Evolutionary conservation across 2,797 vertebrate genomes (phyloP).

Genomic region (Bovichtus variegatus): DNA sequence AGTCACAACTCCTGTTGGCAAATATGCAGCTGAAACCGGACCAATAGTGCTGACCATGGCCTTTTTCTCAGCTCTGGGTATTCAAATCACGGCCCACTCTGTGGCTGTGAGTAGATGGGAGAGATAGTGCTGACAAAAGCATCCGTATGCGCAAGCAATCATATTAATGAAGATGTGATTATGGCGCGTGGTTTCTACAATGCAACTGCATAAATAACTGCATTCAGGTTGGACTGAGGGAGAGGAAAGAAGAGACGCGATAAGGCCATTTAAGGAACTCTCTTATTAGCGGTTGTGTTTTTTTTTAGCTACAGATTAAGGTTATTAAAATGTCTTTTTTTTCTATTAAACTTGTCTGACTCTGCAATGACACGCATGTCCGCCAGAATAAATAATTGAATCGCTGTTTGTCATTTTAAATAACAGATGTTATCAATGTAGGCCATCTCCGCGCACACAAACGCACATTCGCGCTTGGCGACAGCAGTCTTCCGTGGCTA

Average conservation of each 20-base stretch:
- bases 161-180: conserved; percentile 73
- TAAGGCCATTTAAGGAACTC: conserved; percentile 36
- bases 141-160: conserved; percentile 58
- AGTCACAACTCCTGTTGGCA: conserved; percentile 33
- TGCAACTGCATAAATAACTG: conserved; percentile 53
- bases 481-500: conserved; percentile 34
- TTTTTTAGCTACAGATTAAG: conserved; percentile 17
- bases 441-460: conserved; percentile 32
- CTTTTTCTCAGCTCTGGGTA: conserved; percentile 54
- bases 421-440: conserved; percentile 15
- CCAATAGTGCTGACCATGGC: conserved; percentile 61
- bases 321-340: conserved; percentile 1
- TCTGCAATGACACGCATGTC: conserved; percentile 11
- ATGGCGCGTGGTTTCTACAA: conserved; percentile 38
- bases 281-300: conserved; percentile 27
- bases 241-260: conserved; percentile 39
- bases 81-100: conserved; percentile 64
- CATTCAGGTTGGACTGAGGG: not conserved
- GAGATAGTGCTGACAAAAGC: conserved; percentile 79
- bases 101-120: conserved; percentile 58
- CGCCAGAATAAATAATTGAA: conserved; percentile 6
- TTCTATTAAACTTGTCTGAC: conserved; percentile 14
- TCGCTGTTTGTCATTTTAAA: conserved; percentile 41
- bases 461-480: conserved; percentile 41
- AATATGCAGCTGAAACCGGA: conserved; percentile 38